Conservation (phyloP, 1,140 invertebrate species). For the Caerostris darwini region DNA sequence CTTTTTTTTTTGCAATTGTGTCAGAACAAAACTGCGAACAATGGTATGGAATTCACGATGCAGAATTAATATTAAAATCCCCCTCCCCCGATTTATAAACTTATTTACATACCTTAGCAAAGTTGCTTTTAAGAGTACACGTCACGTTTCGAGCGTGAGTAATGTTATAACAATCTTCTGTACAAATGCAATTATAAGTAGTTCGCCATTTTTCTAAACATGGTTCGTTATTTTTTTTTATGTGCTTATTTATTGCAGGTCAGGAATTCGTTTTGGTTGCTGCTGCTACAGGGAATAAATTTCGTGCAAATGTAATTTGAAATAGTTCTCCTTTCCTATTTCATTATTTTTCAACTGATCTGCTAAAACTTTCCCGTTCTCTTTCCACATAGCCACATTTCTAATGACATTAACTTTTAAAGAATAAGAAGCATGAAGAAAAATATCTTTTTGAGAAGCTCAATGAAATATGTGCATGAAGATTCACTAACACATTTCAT, state of each 20-base stretch:
- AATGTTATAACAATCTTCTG: slow-evolving; percentile 56
- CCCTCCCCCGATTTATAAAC: slow-evolving; percentile 41
- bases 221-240: slow-evolving; percentile 57
- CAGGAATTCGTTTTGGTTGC: background rate
- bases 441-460: background rate
- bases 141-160: slow-evolving; percentile 31
- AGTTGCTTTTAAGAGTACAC: background rate
- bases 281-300: slow-evolving; percentile 5
- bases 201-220: slow-evolving; percentile 49
- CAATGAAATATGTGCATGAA: background rate
- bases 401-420: background rate
- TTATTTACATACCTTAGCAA: slow-evolving; percentile 57
- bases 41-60: slow-evolving; percentile 62
- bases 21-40: slow-evolving; percentile 40
- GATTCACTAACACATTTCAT: background rate
- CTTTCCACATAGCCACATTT: background rate
- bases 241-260: background rate
- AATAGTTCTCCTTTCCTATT: slow-evolving; percentile 15
- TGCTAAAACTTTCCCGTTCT: background rate
- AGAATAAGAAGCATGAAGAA: background rate
- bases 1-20: background rate
- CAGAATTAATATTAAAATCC: slow-evolving; percentile 62
- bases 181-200: slow-evolving; percentile 62
- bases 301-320: slow-evolving; percentile 42
- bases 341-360: background rate